Evolutionary conservation across 2,113 vertebrate genomes (phyloP), one percentile per base, ranked within the genome.

Genomic region (Syngnathus floridae): DNA sequence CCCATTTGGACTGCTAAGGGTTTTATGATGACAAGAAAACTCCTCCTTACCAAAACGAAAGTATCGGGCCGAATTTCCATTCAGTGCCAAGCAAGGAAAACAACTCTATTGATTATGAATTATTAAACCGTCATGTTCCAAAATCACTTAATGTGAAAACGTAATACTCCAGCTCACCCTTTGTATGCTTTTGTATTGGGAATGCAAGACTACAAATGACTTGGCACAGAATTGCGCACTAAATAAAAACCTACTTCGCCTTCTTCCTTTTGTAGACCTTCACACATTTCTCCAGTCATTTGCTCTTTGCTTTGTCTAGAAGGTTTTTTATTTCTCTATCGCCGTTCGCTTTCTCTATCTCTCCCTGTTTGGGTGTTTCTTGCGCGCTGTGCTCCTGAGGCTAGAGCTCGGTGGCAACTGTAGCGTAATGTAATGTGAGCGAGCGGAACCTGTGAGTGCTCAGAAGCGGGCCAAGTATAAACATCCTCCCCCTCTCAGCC

Each of bases 391-490:
- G 65, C 60, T 87, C 86, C 79, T 1, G 43, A 62, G 86, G 84
- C 81, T 64, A 78, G 56, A 80, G 77, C 67, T 82, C 54, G 81
- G 76, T 81, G 83, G 64, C 80, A 84, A 84, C 72, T 86, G 80
- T 88, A 86, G 87, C 87, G 80, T 87, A 80, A 84, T 80, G 82
- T 80, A 84, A 88, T 82, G 86, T 62, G 78, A 86, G 78, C 71
- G 69, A 88, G 82, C 71, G 65, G 76, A 86, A 89, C 82, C 86
- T 84, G 83, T 63, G 76, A 86, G 77, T 71, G 79, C 77, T 84
- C 72, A 57, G 78, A 78, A 57, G 60, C 64, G 19, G 64, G 75
- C 81, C 82, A 81, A 89, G 77, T 76, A 61, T 61, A 82, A 86
- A 85, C 79, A 77, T 66, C 79, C 71, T 84, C 73, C 69, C 49